Evolutionary conservation across 2,113 vertebrate species (phyloP).

Genomic region (Python bivittatus): DNA sequence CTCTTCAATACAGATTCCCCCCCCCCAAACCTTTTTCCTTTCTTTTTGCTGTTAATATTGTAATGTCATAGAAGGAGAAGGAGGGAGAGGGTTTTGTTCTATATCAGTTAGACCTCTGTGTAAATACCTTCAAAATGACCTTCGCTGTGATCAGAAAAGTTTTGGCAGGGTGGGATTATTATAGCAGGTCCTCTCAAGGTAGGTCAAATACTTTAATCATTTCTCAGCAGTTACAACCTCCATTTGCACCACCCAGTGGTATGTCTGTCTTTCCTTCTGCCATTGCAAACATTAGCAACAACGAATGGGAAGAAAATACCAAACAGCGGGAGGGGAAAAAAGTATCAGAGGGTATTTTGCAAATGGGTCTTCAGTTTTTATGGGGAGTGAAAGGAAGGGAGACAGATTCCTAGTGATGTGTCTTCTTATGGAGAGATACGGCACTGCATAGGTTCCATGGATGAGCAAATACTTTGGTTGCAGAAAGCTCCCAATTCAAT

Average conservation of each 20-base stretch:
- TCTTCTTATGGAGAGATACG: background rate
- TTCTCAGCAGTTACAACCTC: background rate
- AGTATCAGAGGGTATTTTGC: background rate
- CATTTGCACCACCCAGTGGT: background rate
- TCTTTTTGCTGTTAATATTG: background rate
- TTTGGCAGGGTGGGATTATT: background rate
- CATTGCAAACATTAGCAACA: background rate
- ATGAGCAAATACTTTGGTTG: background rate
- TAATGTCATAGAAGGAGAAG: background rate
- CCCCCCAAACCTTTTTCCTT: background rate
- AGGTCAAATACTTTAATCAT: background rate
- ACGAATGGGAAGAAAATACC: background rate
- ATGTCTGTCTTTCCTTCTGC: background rate
- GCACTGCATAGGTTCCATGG: background rate
- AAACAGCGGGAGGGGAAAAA: background rate
- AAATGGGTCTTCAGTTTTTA: background rate
- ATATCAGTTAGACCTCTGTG: background rate
- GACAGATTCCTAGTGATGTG: background rate
- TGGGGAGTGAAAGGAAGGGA: background rate
- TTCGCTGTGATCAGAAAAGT: background rate
- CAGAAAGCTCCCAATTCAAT: background rate
- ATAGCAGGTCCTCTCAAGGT: background rate
- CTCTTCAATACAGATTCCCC: background rate
- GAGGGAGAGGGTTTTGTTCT: background rate
- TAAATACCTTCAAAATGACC: background rate